Evolutionary conservation across 1,140 invertebrate genomes (phyloP).

Genomic region (Apolygus lucorum): DNA sequence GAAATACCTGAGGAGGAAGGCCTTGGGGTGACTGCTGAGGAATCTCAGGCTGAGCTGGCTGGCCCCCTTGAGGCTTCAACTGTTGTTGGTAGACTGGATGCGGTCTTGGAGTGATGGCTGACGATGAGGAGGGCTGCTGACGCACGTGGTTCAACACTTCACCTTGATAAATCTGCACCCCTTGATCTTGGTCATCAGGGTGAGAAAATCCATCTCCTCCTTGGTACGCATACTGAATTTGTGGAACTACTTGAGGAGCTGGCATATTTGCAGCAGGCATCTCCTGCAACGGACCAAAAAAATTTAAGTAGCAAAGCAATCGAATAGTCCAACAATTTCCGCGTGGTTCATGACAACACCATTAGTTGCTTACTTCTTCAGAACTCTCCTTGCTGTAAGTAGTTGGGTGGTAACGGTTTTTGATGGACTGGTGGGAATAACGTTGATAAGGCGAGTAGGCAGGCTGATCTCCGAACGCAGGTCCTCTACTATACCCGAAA

Average conservation of each 20-base stretch:
- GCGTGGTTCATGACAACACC: no score
- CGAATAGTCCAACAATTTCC: no score
- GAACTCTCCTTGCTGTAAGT: no score
- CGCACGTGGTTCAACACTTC: slow-evolving; percentile 6
- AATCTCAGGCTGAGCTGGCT: not conserved
- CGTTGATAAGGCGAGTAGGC: no score
- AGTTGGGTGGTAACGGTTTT: no score
- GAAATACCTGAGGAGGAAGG: not conserved
- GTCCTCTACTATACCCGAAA: no score
- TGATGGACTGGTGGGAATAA: no score
- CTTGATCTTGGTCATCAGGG: not conserved
- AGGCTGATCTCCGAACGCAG: no score
- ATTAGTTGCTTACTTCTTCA: no score
- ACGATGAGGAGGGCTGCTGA: not conserved
- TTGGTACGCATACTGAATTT: slow-evolving; percentile 21
- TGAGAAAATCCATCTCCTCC: slow-evolving; percentile 10
- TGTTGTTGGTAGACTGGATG: not conserved
- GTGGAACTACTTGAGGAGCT: not conserved
- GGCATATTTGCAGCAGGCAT: not conserved
- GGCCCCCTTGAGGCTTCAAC: not conserved
- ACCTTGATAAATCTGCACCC: not conserved
- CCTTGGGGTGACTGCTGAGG: not conserved
- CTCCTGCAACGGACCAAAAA: no score
- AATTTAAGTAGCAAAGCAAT: no score
- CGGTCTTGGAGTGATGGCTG: not conserved